Evolutionary conservation across 2,797 vertebrate genomes (phyloP).

Genomic region (Phataginus tricuspis): DNA sequence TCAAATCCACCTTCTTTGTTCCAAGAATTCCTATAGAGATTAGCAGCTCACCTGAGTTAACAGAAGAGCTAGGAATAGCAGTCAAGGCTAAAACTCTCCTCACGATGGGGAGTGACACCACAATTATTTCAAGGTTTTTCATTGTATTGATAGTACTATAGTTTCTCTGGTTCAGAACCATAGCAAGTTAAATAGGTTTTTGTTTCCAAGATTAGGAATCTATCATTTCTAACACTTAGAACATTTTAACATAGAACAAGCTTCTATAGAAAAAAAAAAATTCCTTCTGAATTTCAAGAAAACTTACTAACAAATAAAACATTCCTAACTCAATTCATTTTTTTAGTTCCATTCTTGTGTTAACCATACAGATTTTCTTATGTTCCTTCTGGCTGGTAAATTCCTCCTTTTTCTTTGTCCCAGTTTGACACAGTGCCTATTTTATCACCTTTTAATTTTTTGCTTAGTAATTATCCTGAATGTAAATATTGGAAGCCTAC

Average conservation of each 20-base stretch:
- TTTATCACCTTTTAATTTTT: not conserved
- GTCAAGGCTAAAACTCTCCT: not conserved
- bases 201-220: slow-evolving; percentile 2
- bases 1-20: slow-evolving; percentile 18
- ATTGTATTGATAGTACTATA: not conserved
- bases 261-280: not conserved
- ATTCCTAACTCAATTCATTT: not conserved
- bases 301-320: slow-evolving; percentile 7
- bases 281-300: slow-evolving; percentile 20
- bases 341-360: not conserved
- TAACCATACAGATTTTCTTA: not conserved
- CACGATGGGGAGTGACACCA: not conserved
- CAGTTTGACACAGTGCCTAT: not conserved
- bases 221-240: not conserved
- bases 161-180: not conserved
- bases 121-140: slow-evolving; percentile 17
- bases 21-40: slow-evolving; percentile 19
- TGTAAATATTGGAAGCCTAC: slow-evolving; percentile 7
- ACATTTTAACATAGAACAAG: too few species aligned
- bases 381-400: not conserved
- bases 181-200: not conserved
- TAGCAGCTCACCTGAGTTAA: slow-evolving; percentile 13
- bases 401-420: not conserved
- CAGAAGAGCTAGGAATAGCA: not conserved
- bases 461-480: not conserved